These are phyloP conservation scores for Ceratina japonica DNA, from an alignment of 1,140 invertebrate genomes.

Conservation along the genomic window DNA sequence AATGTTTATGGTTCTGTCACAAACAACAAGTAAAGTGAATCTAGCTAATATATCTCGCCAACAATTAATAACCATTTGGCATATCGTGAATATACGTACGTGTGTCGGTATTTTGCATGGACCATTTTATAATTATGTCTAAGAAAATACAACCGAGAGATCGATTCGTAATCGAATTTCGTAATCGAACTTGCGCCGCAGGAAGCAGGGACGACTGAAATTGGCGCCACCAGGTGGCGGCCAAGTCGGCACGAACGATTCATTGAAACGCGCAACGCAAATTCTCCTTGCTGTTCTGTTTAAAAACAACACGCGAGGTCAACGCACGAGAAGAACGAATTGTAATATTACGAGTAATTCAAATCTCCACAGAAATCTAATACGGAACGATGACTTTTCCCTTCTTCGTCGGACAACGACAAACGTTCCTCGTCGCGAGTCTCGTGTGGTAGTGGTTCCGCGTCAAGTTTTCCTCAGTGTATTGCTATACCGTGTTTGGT, in stretches of 20 bases:
- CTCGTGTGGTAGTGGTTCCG: neutral
- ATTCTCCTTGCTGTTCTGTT: neutral
- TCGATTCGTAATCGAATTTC: neutral
- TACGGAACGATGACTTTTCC: neutral
- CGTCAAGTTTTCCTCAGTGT: neutral
- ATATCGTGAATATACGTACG: too few relatives aligned
- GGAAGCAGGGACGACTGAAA: neutral
- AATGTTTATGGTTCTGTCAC: constrained; percentile 14
- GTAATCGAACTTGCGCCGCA: constrained; percentile 3
- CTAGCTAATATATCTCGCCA: too few relatives aligned
- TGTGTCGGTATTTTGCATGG: too few relatives aligned
- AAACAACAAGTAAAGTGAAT: too few relatives aligned
- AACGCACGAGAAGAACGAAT: neutral
- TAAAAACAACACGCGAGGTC: constrained; percentile 18
- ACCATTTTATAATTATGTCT: too few relatives aligned
- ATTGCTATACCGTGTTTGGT: neutral
- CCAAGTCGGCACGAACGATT: neutral
- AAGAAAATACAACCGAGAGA: too few relatives aligned
- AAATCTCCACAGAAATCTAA: neutral
- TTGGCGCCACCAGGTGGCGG: constrained; percentile 19
- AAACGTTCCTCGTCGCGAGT: neutral
- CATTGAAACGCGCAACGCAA: neutral
- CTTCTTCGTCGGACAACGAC: neutral
- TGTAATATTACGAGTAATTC: neutral
- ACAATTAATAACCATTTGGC: neutral